Evolutionary conservation across 1,140 invertebrate genomes (phyloP).

Genomic region (Drosophila nebulosa): DNA sequence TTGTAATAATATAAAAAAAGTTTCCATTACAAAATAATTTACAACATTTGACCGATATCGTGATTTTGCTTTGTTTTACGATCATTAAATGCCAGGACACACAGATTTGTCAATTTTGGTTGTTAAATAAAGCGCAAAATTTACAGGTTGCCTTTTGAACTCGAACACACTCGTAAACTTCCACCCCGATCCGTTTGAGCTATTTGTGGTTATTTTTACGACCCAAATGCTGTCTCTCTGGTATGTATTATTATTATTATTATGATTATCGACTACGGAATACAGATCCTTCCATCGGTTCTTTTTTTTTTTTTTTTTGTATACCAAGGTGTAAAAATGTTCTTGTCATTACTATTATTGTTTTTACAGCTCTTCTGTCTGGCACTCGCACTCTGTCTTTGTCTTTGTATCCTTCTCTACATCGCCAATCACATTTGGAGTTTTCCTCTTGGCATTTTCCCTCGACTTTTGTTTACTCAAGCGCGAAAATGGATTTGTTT

Average conservation of each 20-base stretch:
- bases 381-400: constrained; percentile 16
- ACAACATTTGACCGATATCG: constrained; percentile 33
- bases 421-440: no score
- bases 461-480: constrained; percentile 50
- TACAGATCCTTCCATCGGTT: constrained; percentile 17
- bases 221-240: constrained; percentile 26
- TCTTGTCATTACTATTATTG: constrained; percentile 73
- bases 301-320: constrained; percentile 38
- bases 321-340: constrained; percentile 69
- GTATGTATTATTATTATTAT: background rate
- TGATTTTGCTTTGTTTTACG: constrained; percentile 56
- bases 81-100: constrained; percentile 48
- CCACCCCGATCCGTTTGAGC: background rate
- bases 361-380: constrained; percentile 57
- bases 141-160: constrained; percentile 47
- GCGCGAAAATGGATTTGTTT: constrained; percentile 79
- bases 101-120: constrained; percentile 60
- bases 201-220: constrained; percentile 46
- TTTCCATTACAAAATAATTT: constrained; percentile 76
- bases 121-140: constrained; percentile 64
- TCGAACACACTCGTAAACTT: background rate
- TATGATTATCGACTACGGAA: constrained; percentile 45
- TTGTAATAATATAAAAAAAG: background rate
- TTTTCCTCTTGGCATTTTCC: constrained; percentile 6
- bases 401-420: constrained; percentile 6